A percentile compares a stretch with the other conserved stretches of the same genome.
Conservation (phyloP, 2,888 invertebrate genomes). For the Orthosia cruda region DNA sequence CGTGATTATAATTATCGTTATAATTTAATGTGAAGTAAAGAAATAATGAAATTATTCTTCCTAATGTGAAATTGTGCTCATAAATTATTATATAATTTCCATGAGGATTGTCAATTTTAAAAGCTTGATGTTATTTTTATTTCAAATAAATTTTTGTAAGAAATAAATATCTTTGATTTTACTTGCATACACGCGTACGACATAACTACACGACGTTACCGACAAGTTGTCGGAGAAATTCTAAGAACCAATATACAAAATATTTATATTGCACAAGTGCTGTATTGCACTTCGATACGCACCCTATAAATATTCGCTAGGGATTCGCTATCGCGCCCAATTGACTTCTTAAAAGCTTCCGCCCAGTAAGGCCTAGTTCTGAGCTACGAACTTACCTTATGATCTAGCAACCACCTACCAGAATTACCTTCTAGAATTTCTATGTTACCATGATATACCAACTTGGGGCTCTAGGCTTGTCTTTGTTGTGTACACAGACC, state of each 20-base stretch:
- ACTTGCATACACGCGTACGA: not conserved
- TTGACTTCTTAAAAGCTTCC: too few species aligned
- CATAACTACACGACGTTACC: not conserved
- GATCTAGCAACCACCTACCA: not conserved
- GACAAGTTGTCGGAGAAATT: not conserved
- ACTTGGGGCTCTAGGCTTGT: not conserved
- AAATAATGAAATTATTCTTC: conserved; percentile 82
- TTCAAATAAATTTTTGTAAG: conserved; percentile 90
- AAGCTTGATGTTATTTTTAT: conserved; percentile 91
- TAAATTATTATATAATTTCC: conserved; percentile 88
- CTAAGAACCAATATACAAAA: too few species aligned
- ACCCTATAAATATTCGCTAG: too few species aligned
- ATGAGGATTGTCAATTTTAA: conserved; percentile 89
- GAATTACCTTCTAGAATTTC: not conserved
- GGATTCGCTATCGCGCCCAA: not conserved
- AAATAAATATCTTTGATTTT: conserved; percentile 66
- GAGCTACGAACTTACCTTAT: not conserved
- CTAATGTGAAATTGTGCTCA: conserved; percentile 89
- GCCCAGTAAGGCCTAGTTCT: too few species aligned
- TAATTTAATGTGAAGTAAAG: conserved; percentile 77
- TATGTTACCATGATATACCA: not conserved
- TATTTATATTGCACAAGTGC: not conserved
- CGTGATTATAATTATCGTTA: conserved; percentile 72
- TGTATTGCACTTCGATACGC: not conserved
- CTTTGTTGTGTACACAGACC: not conserved